Evolutionary conservation across 2,797 vertebrate species (phyloP).

Genomic region (Malacoctenus gilli): DNA sequence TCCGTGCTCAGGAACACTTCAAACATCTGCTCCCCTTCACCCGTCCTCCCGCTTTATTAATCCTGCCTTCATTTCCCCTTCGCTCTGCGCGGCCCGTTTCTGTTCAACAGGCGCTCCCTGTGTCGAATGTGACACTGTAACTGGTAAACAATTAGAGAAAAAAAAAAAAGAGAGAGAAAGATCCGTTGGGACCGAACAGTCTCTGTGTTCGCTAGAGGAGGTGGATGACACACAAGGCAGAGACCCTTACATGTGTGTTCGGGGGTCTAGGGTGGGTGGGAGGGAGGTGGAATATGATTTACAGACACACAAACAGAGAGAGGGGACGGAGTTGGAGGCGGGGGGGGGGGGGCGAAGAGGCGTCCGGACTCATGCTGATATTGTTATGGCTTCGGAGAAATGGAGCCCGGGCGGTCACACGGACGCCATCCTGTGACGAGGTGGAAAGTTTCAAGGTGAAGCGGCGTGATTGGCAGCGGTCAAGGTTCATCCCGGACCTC

Average conservation of each 20-base stretch:
- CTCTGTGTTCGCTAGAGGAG: neutral
- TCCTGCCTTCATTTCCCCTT: too few relatives aligned
- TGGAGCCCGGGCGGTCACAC: slow-evolving; percentile 13
- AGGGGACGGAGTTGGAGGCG: neutral
- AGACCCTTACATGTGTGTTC: too few relatives aligned
- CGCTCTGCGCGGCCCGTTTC: too few relatives aligned
- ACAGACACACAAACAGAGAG: neutral
- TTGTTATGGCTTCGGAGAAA: slow-evolving; percentile 15
- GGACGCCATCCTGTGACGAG: slow-evolving; percentile 3
- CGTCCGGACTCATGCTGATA: slow-evolving; percentile 16
- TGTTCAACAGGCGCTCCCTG: too few relatives aligned
- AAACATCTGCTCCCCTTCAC: too few relatives aligned
- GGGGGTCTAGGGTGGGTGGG: neutral
- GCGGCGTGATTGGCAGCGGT: neutral
- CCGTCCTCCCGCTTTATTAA: too few relatives aligned
- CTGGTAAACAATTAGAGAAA: too few relatives aligned
- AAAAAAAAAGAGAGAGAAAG: too few relatives aligned
- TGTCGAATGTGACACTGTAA: too few relatives aligned
- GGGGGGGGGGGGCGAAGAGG: neutral
- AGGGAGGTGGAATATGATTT: neutral
- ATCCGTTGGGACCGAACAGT: too few relatives aligned
- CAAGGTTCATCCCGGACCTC: neutral
- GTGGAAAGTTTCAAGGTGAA: slow-evolving; percentile 23
- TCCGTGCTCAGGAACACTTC: too few relatives aligned
- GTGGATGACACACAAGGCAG: neutral